Conservation (phyloP, 2,113 vertebrate species). For the Stigmatopora argus region DNA sequence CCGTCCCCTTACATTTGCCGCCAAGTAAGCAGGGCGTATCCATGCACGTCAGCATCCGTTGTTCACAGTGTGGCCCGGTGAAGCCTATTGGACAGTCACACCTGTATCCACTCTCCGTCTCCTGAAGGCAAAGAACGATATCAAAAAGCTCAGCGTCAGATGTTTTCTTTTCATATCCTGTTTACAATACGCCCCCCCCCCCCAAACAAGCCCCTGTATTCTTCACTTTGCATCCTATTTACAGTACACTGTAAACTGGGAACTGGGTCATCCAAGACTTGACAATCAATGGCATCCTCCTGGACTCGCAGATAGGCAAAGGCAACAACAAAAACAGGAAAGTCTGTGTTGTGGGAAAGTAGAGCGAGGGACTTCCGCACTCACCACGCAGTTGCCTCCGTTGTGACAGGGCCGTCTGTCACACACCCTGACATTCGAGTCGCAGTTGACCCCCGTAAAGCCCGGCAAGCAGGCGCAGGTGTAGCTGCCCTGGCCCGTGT, state of each 20-base stretch:
- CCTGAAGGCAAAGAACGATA: constrained; percentile 66
- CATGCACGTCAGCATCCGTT: constrained; percentile 84
- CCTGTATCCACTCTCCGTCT: constrained; percentile 82
- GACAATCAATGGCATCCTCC: constrained; percentile 70
- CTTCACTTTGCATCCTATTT: constrained; percentile 57
- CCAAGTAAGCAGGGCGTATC: constrained; percentile 89
- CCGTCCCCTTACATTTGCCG: constrained; percentile 82
- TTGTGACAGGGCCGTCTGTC: constrained; percentile 91
- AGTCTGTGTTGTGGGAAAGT: constrained; percentile 70
- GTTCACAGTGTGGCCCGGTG: constrained; percentile 85
- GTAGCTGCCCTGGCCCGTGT: constrained; percentile 93
- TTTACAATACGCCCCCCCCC: constrained; percentile 6
- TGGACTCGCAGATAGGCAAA: constrained; percentile 57
- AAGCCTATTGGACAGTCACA: constrained; percentile 85
- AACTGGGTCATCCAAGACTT: constrained; percentile 66
- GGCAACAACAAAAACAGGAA: constrained; percentile 73
- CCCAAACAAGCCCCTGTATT: constrained; percentile 40
- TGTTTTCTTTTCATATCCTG: constrained; percentile 50
- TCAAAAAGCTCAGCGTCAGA: constrained; percentile 33
- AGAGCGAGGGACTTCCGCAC: constrained; percentile 66
- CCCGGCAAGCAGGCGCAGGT: constrained; percentile 89
- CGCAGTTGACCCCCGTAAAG: constrained; percentile 85
- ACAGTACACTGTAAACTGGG: constrained; percentile 55
- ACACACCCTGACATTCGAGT: constrained; percentile 86
- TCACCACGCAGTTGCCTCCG: constrained; percentile 87